These are phyloP conservation scores for Cremastinae sp. DNA, from an alignment of 2,888 invertebrate genomes.

Conservation along the genomic window DNA sequence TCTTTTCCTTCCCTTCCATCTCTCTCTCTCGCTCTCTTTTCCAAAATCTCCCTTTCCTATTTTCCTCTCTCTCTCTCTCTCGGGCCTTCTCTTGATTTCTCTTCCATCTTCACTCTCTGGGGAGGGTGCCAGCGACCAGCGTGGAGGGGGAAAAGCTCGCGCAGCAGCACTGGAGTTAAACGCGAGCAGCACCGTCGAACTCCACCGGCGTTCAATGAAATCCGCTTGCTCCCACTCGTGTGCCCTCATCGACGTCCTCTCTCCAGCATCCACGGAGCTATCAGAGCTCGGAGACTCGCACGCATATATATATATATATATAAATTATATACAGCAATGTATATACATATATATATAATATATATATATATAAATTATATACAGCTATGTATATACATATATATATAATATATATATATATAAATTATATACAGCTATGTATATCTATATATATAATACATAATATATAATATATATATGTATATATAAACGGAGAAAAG, in stretches of 20 bases:
- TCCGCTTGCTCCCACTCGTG: conserved; percentile 62
- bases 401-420: too few relatives aligned
- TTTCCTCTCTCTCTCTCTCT: conserved; percentile 54
- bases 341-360: too few relatives aligned
- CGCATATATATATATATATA: too few relatives aligned
- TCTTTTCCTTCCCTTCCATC: conserved; percentile 36
- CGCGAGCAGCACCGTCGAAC: conserved; percentile 74
- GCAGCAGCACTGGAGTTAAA: conserved; percentile 65
- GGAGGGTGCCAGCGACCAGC: background rate
- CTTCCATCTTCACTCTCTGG: conserved; percentile 22
- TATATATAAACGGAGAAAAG: too few relatives aligned
- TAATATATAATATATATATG: too few relatives aligned
- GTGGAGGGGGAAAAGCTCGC: conserved; percentile 25
- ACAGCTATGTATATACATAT: too few relatives aligned
- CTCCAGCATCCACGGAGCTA: conserved; percentile 13
- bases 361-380: too few relatives aligned
- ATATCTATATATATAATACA: too few relatives aligned
- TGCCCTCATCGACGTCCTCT: conserved; percentile 49
- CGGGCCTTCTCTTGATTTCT: conserved; percentile 46
- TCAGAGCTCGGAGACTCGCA: background rate
- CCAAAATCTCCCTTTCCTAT: conserved; percentile 56
- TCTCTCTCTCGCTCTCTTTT: conserved; percentile 56
- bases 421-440: too few relatives aligned
- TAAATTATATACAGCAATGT: too few relatives aligned
- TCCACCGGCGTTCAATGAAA: conserved; percentile 76